phyloP scores from a whole-genome alignment of 2,888 invertebrate genomes.

The Syrphus vitripennis region DNA sequence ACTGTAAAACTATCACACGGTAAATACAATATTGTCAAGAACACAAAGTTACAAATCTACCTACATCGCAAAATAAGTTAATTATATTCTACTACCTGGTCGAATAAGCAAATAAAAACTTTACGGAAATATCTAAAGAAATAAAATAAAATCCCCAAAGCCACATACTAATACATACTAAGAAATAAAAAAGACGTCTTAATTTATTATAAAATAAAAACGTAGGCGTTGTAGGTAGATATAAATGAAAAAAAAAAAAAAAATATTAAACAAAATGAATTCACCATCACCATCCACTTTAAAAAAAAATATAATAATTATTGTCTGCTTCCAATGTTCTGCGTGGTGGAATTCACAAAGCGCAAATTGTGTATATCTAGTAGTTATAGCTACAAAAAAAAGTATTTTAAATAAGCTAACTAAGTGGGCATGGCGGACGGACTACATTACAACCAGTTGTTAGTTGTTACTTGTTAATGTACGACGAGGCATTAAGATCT shows the following conservation, averaged over 20 bases:
- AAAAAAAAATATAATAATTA: background rate
- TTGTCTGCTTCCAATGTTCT: conserved; percentile 3
- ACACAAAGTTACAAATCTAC: background rate
- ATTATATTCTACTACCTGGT: background rate
- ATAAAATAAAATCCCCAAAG: background rate
- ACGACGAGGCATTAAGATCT: conserved; percentile 46
- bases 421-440: conserved; percentile 7
- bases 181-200: background rate
- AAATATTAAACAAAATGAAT: background rate
- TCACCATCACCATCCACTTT: background rate
- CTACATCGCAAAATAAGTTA: background rate
- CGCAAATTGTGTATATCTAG: background rate
- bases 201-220: background rate
- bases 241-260: background rate
- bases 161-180: background rate
- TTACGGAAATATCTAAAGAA: background rate
- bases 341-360: conserved; percentile 2
- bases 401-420: background rate
- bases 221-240: conserved; percentile 6
- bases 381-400: too few relatives aligned
- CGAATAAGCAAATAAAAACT: background rate
- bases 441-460: conserved; percentile 57
- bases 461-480: conserved; percentile 44
- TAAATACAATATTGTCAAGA: background rate
- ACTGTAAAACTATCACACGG: background rate